Conservation (phyloP, 2,797 vertebrate species). For the Liasis olivaceus region DNA sequence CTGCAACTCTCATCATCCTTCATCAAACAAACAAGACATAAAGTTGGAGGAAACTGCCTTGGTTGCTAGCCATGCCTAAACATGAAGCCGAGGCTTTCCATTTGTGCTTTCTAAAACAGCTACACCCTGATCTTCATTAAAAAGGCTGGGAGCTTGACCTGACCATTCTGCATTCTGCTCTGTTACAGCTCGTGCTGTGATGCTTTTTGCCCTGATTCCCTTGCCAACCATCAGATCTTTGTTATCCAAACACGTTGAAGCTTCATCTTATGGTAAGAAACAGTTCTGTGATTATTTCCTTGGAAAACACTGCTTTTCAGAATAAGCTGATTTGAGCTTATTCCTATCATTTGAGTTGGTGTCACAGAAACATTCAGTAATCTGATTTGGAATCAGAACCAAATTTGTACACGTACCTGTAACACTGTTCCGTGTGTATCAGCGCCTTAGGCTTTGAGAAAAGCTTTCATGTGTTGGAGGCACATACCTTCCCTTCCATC, state of each 20-base stretch:
- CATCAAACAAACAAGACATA: background rate
- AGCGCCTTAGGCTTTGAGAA: background rate
- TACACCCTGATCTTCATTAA: background rate
- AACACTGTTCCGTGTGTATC: background rate
- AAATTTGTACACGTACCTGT: background rate
- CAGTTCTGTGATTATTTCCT: background rate
- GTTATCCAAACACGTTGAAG: conserved; percentile 87
- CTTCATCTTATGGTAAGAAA: conserved; percentile 84
- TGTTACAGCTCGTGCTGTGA: conserved; percentile 84
- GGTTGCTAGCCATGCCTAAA: background rate
- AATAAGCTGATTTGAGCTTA: background rate
- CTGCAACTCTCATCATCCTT: background rate
- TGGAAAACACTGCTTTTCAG: background rate
- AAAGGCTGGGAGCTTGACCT: background rate
- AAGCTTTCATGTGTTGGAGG: background rate
- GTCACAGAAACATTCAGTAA: background rate
- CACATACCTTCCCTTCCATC: background rate
- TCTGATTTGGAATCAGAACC: background rate
- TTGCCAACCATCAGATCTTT: conserved; percentile 90
- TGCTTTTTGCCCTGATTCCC: conserved; percentile 90
- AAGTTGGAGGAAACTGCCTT: background rate
- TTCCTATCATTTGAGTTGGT: background rate
- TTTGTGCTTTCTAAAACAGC: background rate
- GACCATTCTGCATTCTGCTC: conserved; percentile 44
- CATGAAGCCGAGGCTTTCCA: background rate